Conservation (phyloP, 2,888 invertebrate species). For the Epicampocera succincta region DNA sequence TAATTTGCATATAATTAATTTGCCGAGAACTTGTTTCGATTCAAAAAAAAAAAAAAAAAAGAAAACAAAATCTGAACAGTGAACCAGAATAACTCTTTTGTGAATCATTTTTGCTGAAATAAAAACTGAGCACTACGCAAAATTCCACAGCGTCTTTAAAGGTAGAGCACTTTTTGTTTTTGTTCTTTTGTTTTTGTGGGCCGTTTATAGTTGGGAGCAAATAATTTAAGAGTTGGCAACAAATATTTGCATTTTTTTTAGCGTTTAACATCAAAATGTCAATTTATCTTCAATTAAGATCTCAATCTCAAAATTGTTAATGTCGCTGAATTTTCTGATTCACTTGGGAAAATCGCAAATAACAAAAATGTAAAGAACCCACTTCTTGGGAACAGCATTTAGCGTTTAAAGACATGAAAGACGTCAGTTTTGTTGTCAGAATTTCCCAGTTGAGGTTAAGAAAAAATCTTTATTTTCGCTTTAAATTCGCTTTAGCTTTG, state of each 20-base stretch:
- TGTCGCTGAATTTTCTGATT: constrained; percentile 1
- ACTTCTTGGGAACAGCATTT: constrained; percentile 7
- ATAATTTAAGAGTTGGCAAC: background rate
- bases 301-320: background rate
- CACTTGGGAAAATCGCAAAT: constrained; percentile 16
- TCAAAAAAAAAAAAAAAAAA: background rate
- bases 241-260: background rate
- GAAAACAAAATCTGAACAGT: background rate
- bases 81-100: background rate
- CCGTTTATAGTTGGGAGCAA: constrained; percentile 17
- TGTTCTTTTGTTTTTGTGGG: background rate
- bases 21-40: constrained; percentile 6
- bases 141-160: background rate
- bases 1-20: constrained; percentile 12
- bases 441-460: constrained; percentile 11
- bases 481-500: too few relatives aligned
- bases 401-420: too few relatives aligned
- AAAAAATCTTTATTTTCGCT: background rate
- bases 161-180: too few relatives aligned
- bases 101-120: constrained; percentile 8
- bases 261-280: constrained; percentile 1
- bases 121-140: background rate
- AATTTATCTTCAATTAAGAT: constrained; percentile 3
- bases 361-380: constrained; percentile 24
- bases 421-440: background rate